Base-by-base conservation (phyloP, 2,888 invertebrate genomes). In the Perdita meconis region DNA sequence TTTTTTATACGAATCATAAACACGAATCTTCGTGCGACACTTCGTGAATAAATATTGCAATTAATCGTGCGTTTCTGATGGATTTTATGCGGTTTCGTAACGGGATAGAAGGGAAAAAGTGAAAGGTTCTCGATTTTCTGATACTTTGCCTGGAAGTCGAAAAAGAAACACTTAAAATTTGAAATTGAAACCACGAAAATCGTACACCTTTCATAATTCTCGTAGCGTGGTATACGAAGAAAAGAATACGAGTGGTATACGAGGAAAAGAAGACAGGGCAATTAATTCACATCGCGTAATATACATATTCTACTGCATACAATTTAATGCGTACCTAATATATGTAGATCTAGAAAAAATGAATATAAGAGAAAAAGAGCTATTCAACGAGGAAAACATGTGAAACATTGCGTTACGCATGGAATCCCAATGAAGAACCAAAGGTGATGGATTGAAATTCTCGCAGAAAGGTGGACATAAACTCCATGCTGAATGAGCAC, bases 121-220 rank as follows among this genome's bases (percentile, higher is more conserved):
- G 77, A 77, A 77, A 77, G 75, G 67, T 38, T 24, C 8, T n/a
- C 16, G 57, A 30, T 40, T 57, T 56, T 47, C 38, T 12, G 64
- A 5, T 26, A 10, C 1, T 51, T 30, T 24, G 55, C 8, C 12
- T 2, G 30, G 8, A n/a, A 2, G 13, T 67, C 60, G 13, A 4
- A n/a, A 13, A 26, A 26, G 68, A 40, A 16, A 44, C 16, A 47
- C 40, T 53, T 36, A 36, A 68, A 68, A 64, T 47, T 63, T 10
- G 26, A 36, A 40, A 68, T 16, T 30, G 38, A 68, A 53, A 57
- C 42, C 30, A 30, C 51, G 38, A 53, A 42, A 63, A 40, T 13
- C 19, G 22, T 1, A 38, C 26, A 47, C 26, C 42, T 10, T 36
- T 34, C 16, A 8, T 26, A 12, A 30, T 30, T 30, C 30, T 30